A percentile compares a stretch with the other conserved stretches of the same genome.
Conservation (phyloP, 1,140 invertebrate species). For the Nymphalis io region DNA sequence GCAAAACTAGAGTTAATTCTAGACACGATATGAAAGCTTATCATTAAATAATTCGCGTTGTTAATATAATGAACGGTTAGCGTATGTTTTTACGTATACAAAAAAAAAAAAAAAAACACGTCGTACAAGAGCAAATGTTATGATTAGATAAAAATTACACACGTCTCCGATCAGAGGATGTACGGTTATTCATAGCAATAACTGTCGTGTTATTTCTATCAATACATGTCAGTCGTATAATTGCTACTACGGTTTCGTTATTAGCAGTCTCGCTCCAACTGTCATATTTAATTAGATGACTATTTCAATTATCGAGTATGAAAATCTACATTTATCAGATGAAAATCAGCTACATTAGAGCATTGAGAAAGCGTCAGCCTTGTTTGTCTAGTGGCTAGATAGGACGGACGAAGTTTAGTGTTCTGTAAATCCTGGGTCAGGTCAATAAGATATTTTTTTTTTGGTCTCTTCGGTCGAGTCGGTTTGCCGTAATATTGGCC, state of each 20-base stretch:
- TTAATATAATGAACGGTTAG: constrained; percentile 42
- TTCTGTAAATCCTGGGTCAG: no score
- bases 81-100: constrained; percentile 49
- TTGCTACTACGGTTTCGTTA: not conserved
- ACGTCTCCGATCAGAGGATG: constrained; percentile 14
- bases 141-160: constrained; percentile 45
- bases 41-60: constrained; percentile 63
- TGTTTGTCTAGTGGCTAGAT: no score
- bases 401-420: no score
- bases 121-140: constrained; percentile 31
- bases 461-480: no score
- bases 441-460: no score
- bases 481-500: no score
- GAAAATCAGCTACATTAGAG: no score
- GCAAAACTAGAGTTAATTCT: constrained; percentile 49
- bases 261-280: no score
- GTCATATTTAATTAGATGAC: no score
- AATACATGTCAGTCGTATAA: not conserved
- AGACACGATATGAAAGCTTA: constrained; percentile 65
- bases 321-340: no score
- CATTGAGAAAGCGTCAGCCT: no score
- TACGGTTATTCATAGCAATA: constrained; percentile 4
- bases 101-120: constrained; percentile 30
- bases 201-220: not conserved
- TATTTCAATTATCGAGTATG: no score